Base-by-base conservation (phyloP, 53 echinoderm and acorn worm genomes). In the Glandiceps talaboti region DNA sequence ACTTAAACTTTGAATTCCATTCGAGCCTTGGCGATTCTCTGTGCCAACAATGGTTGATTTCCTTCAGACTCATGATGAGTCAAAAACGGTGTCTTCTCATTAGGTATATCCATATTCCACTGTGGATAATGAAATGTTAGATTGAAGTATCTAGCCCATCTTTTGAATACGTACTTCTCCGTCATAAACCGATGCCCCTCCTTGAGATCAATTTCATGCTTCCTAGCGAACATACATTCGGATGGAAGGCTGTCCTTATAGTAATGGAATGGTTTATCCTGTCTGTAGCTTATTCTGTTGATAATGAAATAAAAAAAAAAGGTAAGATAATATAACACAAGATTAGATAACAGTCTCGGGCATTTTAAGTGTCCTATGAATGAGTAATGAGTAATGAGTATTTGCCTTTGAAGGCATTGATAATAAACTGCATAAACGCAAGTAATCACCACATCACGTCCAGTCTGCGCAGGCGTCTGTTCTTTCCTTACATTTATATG, bases 181-280 rank as follows among this genome's bases (percentile, higher is more conserved):
- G 84, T 84, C 26, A 84, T 20, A 79, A 84, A 84, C 79, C 78
- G 77, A 32, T 84, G 84, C 25, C 84, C 84, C 30, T 78, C 32
- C 32, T 84, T 33, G 10, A 84, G 84, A 26, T 78, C 78, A 26
- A 31, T 31, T 78, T 84, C 84, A 27, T 78, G 77, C n/a, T 28
- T 30, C 27, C 27, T 73, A 73, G 72, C 77, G 32, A 78, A 84
- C 26, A 73, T 74, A 74, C 84, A 84, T 31, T 84, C 84, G 20
- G 6, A 45, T 12, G 6, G 6, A 20, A 12, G 6, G 64, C 20
- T 20, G 6, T 12, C 20, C 6, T 6, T 12, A 45, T 45, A 45
- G 20, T 45, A 45, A 45, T 45, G 64, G 64, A 45, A 45, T 12
- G 64, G 64, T 45, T 12, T 45, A 20, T 45, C 64, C 6, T 12